These are phyloP conservation scores for Panorpa germanica DNA, from an alignment of 2,888 invertebrate species.

Conservation along the genomic window DNA sequence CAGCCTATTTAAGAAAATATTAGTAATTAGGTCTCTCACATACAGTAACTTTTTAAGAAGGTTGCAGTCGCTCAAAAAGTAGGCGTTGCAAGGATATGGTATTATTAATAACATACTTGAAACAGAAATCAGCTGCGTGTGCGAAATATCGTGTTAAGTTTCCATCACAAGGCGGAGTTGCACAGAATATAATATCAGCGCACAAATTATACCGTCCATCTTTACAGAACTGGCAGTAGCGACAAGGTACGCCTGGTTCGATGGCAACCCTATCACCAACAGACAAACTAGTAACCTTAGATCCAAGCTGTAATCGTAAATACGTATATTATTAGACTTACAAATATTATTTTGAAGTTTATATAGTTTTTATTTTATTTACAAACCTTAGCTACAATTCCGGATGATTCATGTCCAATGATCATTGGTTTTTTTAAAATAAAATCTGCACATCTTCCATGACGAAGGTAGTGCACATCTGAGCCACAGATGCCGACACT, in stretches of 20 bases:
- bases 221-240: slow-evolving; percentile 70
- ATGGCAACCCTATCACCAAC: slow-evolving; percentile 84
- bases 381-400: slow-evolving; percentile 58
- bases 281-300: slow-evolving; percentile 44
- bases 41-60: slow-evolving; percentile 1
- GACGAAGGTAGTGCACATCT: slow-evolving; percentile 81
- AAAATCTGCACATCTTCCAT: slow-evolving; percentile 75
- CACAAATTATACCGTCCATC: slow-evolving; percentile 82
- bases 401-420: slow-evolving; percentile 86
- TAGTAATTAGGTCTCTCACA: neutral
- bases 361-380: slow-evolving; percentile 16
- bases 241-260: slow-evolving; percentile 84
- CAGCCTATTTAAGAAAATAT: slow-evolving; percentile 32
- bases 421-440: slow-evolving; percentile 77
- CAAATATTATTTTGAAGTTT: too few species aligned
- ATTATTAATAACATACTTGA: slow-evolving; percentile 37
- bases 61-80: slow-evolving; percentile 1
- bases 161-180: slow-evolving; percentile 89
- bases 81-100: neutral
- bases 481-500: slow-evolving; percentile 95
- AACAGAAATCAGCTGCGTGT: slow-evolving; percentile 80
- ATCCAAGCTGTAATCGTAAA: slow-evolving; percentile 20
- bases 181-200: slow-evolving; percentile 70
- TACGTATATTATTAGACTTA: slow-evolving; percentile 3
- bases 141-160: slow-evolving; percentile 72